Conservation (phyloP, 1,140 invertebrate species). For the Cydia fagiglandana region DNA sequence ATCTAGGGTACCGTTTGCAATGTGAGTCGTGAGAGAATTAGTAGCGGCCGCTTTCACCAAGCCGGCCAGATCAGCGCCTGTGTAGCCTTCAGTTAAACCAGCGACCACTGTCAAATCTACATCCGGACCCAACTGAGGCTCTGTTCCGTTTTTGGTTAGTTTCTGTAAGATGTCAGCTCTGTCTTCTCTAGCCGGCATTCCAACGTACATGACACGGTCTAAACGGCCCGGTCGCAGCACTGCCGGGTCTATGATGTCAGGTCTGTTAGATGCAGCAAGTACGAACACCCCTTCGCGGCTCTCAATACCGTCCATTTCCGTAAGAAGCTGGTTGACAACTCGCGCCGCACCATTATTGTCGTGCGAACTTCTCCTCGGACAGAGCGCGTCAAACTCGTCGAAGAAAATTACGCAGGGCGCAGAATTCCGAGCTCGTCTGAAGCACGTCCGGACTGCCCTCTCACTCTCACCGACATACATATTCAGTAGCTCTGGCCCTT, state of each 20-base stretch:
- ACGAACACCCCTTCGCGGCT: constrained; percentile 94
- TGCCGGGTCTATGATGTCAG: constrained; percentile 98
- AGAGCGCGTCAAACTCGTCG: constrained; percentile 98
- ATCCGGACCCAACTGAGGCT: constrained; percentile 86
- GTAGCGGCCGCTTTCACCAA: constrained; percentile 87
- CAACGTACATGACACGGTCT: constrained; percentile 96
- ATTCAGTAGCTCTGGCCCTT: constrained; percentile 97
- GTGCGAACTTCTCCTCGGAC: constrained; percentile 90
- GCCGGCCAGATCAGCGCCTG: constrained; percentile 95
- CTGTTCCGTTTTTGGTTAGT: constrained; percentile 93
- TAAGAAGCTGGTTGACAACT: constrained; percentile 98
- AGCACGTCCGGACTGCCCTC: constrained; percentile 95
- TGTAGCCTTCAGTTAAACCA: constrained; percentile 87
- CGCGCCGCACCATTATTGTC: constrained; percentile 86
- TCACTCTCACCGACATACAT: constrained; percentile 99
- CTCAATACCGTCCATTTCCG: constrained; percentile 99
- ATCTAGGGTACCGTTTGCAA: constrained; percentile 64
- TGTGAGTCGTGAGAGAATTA: constrained; percentile 83
- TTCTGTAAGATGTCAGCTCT: constrained; percentile 93
- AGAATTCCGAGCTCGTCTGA: constrained; percentile 95
- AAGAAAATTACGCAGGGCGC: constrained; percentile 99
- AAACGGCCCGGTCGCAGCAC: constrained; percentile 96
- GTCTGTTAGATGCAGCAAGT: constrained; percentile 97
- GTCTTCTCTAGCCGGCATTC: constrained; percentile 89
- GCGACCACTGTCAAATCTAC: constrained; percentile 88